phyloP scores from a whole-genome alignment of 2,797 vertebrate genomes.

The Scolopax bukidnonensis region DNA sequence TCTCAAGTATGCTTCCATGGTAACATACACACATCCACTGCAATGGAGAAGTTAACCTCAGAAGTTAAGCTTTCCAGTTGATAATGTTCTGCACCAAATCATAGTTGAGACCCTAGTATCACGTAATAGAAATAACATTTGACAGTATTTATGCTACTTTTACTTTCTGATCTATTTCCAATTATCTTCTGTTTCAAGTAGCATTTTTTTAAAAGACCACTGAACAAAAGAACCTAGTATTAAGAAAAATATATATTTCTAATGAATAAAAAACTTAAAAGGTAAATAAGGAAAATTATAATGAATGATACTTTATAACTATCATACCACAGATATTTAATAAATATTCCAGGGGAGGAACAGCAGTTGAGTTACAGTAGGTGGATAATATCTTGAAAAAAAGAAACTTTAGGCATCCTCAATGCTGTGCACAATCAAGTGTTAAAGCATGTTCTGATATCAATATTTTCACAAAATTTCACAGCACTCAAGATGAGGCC shows the following conservation, averaged over 20 bases:
- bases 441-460: not conserved
- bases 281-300: not conserved
- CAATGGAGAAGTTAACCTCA: not conserved
- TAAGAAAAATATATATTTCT: not conserved
- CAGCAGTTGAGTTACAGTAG: not conserved
- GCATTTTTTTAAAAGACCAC: not conserved
- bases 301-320: not conserved
- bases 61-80: not conserved
- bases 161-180: not conserved
- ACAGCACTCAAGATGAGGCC: too few relatives aligned
- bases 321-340: not conserved
- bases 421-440: not conserved
- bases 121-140: not conserved
- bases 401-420: not conserved
- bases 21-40: not conserved
- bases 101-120: not conserved
- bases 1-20: constrained; percentile 37
- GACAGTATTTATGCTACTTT: not conserved
- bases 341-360: not conserved
- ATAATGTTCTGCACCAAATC: not conserved
- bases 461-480: not conserved
- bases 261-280: not conserved
- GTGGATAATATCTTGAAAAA: not conserved
- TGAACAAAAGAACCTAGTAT: not conserved
- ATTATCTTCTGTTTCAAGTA: not conserved